Conservation (phyloP, 2,113 vertebrate genomes). For the Colius striatus region DNA sequence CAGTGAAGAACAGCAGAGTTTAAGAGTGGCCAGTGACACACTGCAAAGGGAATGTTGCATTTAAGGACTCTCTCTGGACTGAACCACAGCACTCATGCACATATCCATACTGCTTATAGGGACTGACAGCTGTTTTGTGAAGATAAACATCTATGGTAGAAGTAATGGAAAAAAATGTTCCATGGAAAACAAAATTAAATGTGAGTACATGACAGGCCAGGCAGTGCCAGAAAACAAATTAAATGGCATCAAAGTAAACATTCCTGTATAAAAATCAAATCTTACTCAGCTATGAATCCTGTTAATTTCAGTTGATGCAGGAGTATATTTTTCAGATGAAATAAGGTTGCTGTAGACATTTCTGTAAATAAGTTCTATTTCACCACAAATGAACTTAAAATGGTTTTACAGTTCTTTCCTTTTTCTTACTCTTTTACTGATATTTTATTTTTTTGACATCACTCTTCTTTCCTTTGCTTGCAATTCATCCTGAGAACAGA, state of each 20-base stretch:
- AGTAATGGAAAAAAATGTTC: neutral
- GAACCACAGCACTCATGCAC: neutral
- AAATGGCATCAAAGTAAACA: neutral
- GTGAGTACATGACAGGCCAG: neutral
- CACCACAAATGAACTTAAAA: neutral
- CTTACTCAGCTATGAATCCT: neutral
- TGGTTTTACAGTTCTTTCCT: neutral
- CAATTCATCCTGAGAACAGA: neutral
- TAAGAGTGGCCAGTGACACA: neutral
- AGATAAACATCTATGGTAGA: neutral
- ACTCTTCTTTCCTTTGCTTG: neutral
- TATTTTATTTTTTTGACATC: neutral
- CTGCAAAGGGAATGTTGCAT: neutral
- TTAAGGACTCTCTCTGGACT: neutral
- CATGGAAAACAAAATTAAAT: neutral
- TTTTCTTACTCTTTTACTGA: neutral
- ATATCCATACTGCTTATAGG: neutral
- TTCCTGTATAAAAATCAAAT: slow-evolving; percentile 13
- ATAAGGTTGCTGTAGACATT: neutral
- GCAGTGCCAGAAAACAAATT: slow-evolving; percentile 10
- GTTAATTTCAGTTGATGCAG: neutral
- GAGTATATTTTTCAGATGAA: neutral
- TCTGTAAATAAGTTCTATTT: neutral
- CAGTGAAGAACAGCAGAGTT: neutral
- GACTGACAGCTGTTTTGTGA: neutral